Base-by-base conservation (phyloP, 1,140 invertebrate genomes). In the Hyles vespertilio region DNA sequence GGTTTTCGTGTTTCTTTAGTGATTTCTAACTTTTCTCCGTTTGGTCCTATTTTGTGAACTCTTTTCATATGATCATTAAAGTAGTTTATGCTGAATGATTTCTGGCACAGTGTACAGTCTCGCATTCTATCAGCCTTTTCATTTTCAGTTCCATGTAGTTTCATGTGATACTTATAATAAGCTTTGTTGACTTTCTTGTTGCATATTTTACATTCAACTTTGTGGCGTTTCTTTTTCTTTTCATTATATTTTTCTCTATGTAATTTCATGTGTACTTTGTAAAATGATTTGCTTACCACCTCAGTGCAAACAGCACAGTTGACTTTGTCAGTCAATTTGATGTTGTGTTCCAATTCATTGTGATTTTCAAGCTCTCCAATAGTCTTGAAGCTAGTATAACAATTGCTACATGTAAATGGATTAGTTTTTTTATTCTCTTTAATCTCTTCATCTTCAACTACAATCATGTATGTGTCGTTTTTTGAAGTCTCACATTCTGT, bases 121-220 rank as follows among this genome's bases (percentile, higher is more conserved):
- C 34, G 32, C 32, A 50, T 36, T 0, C 56, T 58, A 9, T 70
- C 56, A 10, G 58, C 56, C 51, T 58, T 53, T 46, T 61, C 60
- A 43, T 58, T 34, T 40, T 63, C 11, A 3, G 48, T 43, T 7
- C 61, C 54, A 58, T 71, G 64, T 32, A 50, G 51, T 46, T 59
- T 71, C 43, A 67, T 50, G 50, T 71, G 69, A 22, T 56, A 49
- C 57, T 71, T 67, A 9, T 56, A 50, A 47, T 70, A 63, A 48
- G 63, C 43, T 58, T 70, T 64, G 40, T 36, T 67, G 9, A 61
- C 36, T 9, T 45, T 43, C 32, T 64, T 64, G 51, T 63, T 43
- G 45, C 67, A 69, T 50, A 61, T 45, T 51, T 59, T 48, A 56
- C 67, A 69, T 58, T 65, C 50, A 2, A 65, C 46, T 67, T 59